phyloP scores from a whole-genome alignment of 1,140 invertebrate species.

The Magallana ariakensis region DNA sequence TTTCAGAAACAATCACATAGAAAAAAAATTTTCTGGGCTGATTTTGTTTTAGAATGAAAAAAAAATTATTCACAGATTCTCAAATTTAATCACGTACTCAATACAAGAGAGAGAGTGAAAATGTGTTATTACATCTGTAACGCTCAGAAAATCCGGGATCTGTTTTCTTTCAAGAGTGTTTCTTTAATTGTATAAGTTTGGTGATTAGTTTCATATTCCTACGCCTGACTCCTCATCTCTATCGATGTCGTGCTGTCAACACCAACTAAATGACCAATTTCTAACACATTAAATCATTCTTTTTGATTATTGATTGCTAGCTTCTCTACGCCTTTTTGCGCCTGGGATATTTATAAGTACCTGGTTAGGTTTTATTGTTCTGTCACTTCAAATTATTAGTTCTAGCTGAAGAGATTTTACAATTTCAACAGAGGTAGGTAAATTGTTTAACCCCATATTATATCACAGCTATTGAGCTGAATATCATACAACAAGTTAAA shows the following conservation, averaged over 20 bases:
- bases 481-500: too few species aligned
- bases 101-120: too few species aligned
- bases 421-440: background rate
- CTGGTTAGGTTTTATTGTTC: background rate
- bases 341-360: slow-evolving; percentile 17
- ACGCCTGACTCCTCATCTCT: background rate
- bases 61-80: too few species aligned
- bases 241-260: background rate
- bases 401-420: background rate
- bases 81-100: too few species aligned
- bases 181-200: background rate
- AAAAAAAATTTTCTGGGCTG: too few species aligned
- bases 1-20: too few species aligned
- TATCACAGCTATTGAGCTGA: too few species aligned
- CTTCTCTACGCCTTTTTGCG: background rate
- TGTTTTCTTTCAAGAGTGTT: slow-evolving; percentile 26
- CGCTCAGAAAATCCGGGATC: background rate
- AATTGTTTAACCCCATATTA: background rate
- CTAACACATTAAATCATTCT: background rate
- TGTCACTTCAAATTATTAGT: slow-evolving; percentile 13
- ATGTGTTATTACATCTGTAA: too few species aligned
- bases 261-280: background rate
- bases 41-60: too few species aligned
- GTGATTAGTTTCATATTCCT: slow-evolving; percentile 9
- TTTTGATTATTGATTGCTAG: background rate